These are phyloP conservation scores for Asobara japonica DNA, from an alignment of 1,140 invertebrate genomes.

Conservation along the genomic window DNA sequence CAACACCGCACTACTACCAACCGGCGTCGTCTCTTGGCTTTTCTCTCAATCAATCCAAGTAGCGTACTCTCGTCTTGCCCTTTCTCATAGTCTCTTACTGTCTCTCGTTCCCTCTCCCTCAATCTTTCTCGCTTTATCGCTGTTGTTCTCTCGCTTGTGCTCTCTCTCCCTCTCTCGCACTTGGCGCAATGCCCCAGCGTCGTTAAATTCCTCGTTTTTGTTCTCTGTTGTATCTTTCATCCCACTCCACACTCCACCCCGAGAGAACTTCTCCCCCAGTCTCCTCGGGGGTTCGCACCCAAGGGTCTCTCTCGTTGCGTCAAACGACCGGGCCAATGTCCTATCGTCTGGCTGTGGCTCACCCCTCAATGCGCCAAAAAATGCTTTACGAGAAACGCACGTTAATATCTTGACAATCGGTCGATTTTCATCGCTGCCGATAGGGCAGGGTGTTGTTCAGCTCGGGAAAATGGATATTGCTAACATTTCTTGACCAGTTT, in stretches of 20 bases:
- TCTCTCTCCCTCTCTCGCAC: background rate
- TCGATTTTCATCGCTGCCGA: background rate
- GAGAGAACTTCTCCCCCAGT: slow-evolving; percentile 22
- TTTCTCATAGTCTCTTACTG: background rate
- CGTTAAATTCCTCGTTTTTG: background rate
- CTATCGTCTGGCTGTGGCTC: slow-evolving; percentile 33
- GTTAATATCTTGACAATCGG: slow-evolving; percentile 5
- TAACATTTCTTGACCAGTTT: no score
- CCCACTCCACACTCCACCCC: background rate
- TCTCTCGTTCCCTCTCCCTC: background rate
- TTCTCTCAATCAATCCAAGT: slow-evolving; percentile 37
- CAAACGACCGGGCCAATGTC: slow-evolving; percentile 55
- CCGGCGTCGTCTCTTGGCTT: slow-evolving; percentile 25
- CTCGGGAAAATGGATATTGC: background rate
- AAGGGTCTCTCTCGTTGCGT: slow-evolving; percentile 42
- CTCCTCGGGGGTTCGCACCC: slow-evolving; percentile 24
- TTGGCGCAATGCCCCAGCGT: background rate
- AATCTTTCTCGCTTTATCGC: no score
- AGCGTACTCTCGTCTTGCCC: slow-evolving; percentile 23
- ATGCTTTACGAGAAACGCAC: slow-evolving; percentile 56
- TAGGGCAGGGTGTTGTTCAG: no score
- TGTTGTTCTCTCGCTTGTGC: no score
- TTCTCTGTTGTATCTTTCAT: background rate
- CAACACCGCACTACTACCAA: slow-evolving; percentile 15
- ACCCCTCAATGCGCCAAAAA: slow-evolving; percentile 41